These are phyloP conservation scores for Hemithea aestivaria DNA, from an alignment of 2,888 invertebrate genomes.

Conservation along the genomic window DNA sequence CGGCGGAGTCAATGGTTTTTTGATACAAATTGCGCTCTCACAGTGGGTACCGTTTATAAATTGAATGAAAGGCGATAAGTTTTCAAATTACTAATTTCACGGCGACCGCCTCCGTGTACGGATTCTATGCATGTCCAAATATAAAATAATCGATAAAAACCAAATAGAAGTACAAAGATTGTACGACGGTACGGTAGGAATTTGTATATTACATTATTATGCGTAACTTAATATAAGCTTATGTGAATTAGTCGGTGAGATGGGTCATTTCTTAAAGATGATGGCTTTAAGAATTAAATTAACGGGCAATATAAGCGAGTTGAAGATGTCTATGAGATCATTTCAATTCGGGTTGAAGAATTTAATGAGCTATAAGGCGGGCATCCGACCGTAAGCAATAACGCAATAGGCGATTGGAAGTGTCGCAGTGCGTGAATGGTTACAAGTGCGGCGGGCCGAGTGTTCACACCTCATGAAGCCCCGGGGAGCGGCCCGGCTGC, in stretches of 20 bases:
- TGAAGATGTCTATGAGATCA: slow-evolving; percentile 5
- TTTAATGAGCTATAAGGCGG: slow-evolving; percentile 10
- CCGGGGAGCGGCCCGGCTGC: slow-evolving; percentile 47
- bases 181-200: not conserved
- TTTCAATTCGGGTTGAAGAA: slow-evolving; percentile 11
- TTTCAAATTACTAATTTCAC: slow-evolving; percentile 66
- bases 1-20: slow-evolving; percentile 27
- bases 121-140: slow-evolving; percentile 48
- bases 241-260: too few relatives aligned
- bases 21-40: slow-evolving; percentile 34
- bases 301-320: not conserved
- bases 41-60: slow-evolving; percentile 28
- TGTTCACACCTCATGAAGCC: slow-evolving; percentile 67
- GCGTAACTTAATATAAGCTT: too few relatives aligned
- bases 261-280: too few relatives aligned
- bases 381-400: slow-evolving; percentile 7
- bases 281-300: not conserved
- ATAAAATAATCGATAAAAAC: slow-evolving; percentile 39
- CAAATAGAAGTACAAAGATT: slow-evolving; percentile 15
- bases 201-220: too few relatives aligned
- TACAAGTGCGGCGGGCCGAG: slow-evolving; percentile 48
- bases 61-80: slow-evolving; percentile 45
- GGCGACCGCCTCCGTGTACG: slow-evolving; percentile 38
- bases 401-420: slow-evolving; percentile 36
- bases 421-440: slow-evolving; percentile 49